Base-by-base conservation (phyloP, 2,113 vertebrate species). In the Oreochromis niloticus region DNA sequence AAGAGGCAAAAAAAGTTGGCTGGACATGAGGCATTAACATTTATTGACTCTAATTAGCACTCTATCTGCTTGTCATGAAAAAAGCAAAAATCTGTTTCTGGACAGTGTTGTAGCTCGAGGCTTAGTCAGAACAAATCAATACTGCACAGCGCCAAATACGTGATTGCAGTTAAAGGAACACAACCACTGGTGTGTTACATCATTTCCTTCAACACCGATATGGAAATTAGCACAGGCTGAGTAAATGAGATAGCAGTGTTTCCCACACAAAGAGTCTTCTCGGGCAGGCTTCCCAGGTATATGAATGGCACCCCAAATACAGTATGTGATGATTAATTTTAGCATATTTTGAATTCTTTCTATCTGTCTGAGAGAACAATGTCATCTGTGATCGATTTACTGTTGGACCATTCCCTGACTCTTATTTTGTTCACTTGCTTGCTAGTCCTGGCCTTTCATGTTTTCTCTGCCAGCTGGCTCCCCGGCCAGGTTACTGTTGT, bases 1-100 rank as follows among this genome's bases (percentile, higher is more conserved):
- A 9, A 75, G 10, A 5, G 24, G 66, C 55, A 78, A 75, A 56
- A 9, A 3, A 81, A 79, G 48, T 52, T 89, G 87, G 80, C 86
- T 75, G 75, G 11, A 75, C 90, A 68, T 48, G 24, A 93, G 57
- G 85, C 63, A 91, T 89, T 90, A 85, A 88, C 91, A 92, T 90
- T 93, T 85, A 93, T 80, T 68, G 85, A 88, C 79, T 80, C 48
- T 84, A 91, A 90, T 92, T 90, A 88, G 75, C 79, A 61, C 59
- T 79, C 46, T 88, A 80, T 82, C 85, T 87, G 85, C 82, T 80
- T 81, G 56, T 82, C 61, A 56, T 7, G 48, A 80, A 78, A 52
- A 78, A 32, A 75, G 24, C 57, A 71, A 14, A 88, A 19, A 27
- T 3, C 8, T 2, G 9, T n/a, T 34, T 63, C 55, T 83, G 80